Percentiles rank a stretch among this genome's conserved stretches.
phyloP scores from a whole-genome alignment of 2,113 vertebrate genomes.

The Melanocharis versteri region DNA sequence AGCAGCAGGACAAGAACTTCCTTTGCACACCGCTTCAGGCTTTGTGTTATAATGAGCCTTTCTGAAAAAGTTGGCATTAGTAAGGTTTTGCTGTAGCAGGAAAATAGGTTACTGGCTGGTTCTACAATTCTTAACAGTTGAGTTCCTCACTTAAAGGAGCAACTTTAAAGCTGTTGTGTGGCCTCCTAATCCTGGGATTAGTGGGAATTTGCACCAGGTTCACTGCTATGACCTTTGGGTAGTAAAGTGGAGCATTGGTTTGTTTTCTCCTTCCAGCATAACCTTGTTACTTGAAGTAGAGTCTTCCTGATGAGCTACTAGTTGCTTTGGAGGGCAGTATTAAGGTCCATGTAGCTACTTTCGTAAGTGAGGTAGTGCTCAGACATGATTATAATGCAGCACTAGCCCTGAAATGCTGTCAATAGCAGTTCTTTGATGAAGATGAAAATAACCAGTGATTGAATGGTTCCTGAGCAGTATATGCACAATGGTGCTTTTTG shows the following conservation, averaged over 20 bases:
- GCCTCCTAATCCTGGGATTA: slow-evolving; percentile 2
- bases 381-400: not conserved
- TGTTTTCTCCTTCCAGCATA: not conserved
- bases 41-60: not conserved
- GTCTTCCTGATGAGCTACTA: not conserved
- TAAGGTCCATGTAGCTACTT: not conserved
- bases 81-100: not conserved
- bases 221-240: not conserved
- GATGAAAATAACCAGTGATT: not conserved
- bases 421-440: not conserved
- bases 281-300: not conserved
- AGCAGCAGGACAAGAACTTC: not conserved
- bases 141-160: not conserved
- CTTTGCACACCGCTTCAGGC: not conserved
- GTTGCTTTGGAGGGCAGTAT: not conserved
- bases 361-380: not conserved
- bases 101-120: not conserved
- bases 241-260: not conserved
- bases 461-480: not conserved
- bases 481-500: not conserved
- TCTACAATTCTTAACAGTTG: not conserved
- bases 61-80: not conserved
- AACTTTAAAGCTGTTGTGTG: not conserved
- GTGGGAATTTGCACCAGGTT: not conserved
- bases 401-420: not conserved